Percentiles rank a stretch among this genome's conserved stretches.
Evolutionary conservation across 2,113 vertebrate species (phyloP).

Genomic region (Gymnobelideus leadbeateri): DNA sequence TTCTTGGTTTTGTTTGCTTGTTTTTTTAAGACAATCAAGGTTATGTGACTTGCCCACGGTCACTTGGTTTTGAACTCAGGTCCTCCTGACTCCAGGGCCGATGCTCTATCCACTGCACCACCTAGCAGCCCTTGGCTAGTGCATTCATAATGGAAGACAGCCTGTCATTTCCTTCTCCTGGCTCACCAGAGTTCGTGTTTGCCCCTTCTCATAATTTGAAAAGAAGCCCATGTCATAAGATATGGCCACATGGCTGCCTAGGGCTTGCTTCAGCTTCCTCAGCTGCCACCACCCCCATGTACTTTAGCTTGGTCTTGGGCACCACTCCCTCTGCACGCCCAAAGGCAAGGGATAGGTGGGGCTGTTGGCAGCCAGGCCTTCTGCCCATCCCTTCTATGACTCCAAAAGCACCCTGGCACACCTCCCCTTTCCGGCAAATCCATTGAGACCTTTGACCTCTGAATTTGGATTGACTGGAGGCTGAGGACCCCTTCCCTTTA

Average conservation of each 20-base stretch:
- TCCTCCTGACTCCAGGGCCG: slow-evolving; percentile 86
- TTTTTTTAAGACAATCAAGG: slow-evolving; percentile 88
- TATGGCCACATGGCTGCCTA: neutral
- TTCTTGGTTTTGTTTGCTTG: neutral
- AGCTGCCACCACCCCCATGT: neutral
- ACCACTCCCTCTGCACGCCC: neutral
- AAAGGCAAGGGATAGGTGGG: neutral
- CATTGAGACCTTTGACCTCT: neutral
- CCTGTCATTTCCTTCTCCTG: neutral
- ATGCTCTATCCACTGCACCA: slow-evolving; percentile 93
- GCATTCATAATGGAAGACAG: neutral
- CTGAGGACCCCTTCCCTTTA: neutral
- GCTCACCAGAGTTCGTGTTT: neutral
- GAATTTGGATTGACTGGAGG: neutral
- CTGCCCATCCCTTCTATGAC: neutral
- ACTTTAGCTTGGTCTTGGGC: neutral
- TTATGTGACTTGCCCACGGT: slow-evolving; percentile 93
- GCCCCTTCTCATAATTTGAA: neutral
- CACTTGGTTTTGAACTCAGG: slow-evolving; percentile 84
- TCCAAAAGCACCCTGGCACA: neutral
- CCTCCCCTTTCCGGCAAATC: neutral
- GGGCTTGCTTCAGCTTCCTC: neutral
- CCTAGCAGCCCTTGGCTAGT: slow-evolving; percentile 83
- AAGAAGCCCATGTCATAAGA: neutral
- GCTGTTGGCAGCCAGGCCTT: neutral